Evolutionary conservation across 2,113 vertebrate species (phyloP).

Genomic region (Anhinga rufa): DNA sequence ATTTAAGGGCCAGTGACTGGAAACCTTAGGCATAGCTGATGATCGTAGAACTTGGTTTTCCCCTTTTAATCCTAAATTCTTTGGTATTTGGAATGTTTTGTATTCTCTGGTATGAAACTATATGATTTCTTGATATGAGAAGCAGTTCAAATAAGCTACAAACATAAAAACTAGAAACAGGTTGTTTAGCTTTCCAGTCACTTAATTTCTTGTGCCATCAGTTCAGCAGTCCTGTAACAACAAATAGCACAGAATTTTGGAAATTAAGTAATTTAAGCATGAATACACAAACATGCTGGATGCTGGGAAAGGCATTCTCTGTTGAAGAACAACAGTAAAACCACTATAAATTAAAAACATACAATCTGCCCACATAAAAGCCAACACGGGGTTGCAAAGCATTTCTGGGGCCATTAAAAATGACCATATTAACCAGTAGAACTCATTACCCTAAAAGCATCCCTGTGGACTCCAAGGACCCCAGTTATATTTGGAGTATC

Average conservation of each 20-base stretch:
- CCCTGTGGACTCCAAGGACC: neutral
- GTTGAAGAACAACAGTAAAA: neutral
- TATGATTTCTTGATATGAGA: neutral
- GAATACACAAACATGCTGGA: neutral
- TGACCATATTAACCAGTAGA: neutral
- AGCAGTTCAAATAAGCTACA: neutral
- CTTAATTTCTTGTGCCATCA: neutral
- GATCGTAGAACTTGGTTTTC: neutral
- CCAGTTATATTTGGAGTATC: neutral
- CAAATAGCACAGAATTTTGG: neutral
- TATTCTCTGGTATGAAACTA: neutral
- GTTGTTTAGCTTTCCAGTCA: neutral
- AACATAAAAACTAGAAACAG: neutral
- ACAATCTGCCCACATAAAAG: neutral
- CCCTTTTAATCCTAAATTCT: neutral
- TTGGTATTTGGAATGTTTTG: neutral
- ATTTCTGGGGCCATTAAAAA: neutral
- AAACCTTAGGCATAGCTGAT: neutral
- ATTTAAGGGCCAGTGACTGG: neutral
- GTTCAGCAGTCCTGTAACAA: neutral
- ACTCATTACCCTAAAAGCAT: neutral
- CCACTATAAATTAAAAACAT: neutral
- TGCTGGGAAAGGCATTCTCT: neutral
- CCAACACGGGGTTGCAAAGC: neutral
- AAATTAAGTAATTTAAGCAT: neutral